These are phyloP conservation scores for Indicator maculatus DNA, from an alignment of 2,113 vertebrate genomes.

Conservation along the genomic window DNA sequence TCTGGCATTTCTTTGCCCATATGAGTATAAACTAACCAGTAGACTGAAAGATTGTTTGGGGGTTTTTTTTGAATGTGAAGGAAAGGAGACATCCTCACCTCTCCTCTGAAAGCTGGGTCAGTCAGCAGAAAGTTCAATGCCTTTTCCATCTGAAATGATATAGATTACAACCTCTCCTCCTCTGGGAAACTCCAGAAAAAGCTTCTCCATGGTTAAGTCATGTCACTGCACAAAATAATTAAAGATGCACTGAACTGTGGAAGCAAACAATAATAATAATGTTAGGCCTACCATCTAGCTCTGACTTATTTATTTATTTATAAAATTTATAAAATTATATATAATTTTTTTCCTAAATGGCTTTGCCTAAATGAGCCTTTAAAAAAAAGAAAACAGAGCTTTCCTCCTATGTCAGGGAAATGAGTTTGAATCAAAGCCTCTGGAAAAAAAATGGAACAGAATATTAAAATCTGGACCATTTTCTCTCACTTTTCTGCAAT, in stretches of 20 bases:
- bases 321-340: too few species aligned
- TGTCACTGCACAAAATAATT: not conserved
- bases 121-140: not conserved
- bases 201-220: not conserved
- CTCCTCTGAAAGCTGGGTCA: not conserved
- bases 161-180: not conserved
- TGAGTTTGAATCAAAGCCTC: not conserved
- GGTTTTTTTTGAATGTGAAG: rapidly evolving
- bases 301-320: too few species aligned
- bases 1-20: not conserved
- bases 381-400: not conserved
- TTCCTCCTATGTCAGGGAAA: not conserved
- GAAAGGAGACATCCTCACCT: not conserved
- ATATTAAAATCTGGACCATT: not conserved
- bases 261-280: not conserved
- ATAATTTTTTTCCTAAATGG: too few species aligned
- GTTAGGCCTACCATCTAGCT: not conserved
- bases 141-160: not conserved
- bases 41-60: not conserved
- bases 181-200: not conserved
- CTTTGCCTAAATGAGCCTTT: not conserved
- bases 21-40: not conserved
- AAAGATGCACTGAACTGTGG: not conserved
- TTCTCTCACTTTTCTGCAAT: not conserved
- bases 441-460: not conserved